These are phyloP conservation scores for Gavialis gangeticus DNA, from an alignment of 2,113 vertebrate genomes.

Conservation along the genomic window DNA sequence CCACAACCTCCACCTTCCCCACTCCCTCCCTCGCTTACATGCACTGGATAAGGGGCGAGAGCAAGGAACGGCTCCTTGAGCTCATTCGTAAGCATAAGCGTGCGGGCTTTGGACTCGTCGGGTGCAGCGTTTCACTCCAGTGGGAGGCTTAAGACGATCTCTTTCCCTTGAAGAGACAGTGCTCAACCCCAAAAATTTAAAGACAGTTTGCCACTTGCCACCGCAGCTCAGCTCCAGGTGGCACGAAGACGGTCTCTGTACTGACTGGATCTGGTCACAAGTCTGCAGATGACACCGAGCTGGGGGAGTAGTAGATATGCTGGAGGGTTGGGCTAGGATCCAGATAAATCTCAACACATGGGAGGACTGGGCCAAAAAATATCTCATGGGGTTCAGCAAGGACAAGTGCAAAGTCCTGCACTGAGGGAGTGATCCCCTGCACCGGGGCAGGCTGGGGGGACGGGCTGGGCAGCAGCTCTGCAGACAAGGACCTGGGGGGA, in stretches of 20 bases:
- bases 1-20: background rate
- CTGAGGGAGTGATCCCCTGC: too few species aligned
- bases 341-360: too few species aligned
- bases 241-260: background rate
- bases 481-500: too few species aligned
- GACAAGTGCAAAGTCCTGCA: too few species aligned
- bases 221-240: background rate
- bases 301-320: too few species aligned
- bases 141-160: constrained; percentile 1
- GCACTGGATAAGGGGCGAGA: background rate
- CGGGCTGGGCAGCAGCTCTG: too few species aligned
- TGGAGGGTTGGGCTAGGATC: too few species aligned
- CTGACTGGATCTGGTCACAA: too few species aligned
- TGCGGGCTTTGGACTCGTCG: background rate
- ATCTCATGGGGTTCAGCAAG: too few species aligned
- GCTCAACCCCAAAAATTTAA: background rate
- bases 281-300: too few species aligned
- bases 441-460: too few species aligned
- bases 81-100: background rate
- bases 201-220: background rate
- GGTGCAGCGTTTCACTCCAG: constrained; percentile 26
- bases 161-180: background rate
- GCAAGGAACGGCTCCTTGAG: background rate
- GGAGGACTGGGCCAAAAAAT: too few species aligned
- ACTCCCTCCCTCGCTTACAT: fast-evolving